These are phyloP conservation scores for Pelodytes ibericus DNA, from an alignment of 2,797 vertebrate species.

Conservation along the genomic window DNA sequence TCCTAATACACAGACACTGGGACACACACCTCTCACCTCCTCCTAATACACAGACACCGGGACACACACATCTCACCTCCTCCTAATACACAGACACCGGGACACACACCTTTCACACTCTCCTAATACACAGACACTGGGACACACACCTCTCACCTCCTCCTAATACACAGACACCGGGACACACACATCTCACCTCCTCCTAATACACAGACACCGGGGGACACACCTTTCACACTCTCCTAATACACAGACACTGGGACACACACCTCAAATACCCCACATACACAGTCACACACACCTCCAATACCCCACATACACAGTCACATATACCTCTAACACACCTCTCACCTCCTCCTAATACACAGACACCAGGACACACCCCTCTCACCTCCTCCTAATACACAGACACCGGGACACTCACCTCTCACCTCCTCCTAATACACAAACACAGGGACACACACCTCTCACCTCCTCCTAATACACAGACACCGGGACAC, in stretches of 20 bases:
- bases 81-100: neutral
- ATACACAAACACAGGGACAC: neutral
- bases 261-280: neutral
- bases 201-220: no score
- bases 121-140: neutral
- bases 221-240: no score
- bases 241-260: no score
- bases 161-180: slow-evolving; percentile 6
- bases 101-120: neutral
- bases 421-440: neutral
- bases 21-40: no score
- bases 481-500: slow-evolving; percentile 2
- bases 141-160: neutral
- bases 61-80: neutral
- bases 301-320: neutral
- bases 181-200: no score
- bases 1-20: slow-evolving; percentile 5
- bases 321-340: neutral
- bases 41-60: no score
- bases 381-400: neutral
- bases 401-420: neutral
- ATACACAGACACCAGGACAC: no score
- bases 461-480: neutral
- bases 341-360: no score
- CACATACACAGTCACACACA: no score